These are phyloP conservation scores for Tangachromis dhanisi DNA, from an alignment of 2,113 vertebrate genomes.

Conservation along the genomic window DNA sequence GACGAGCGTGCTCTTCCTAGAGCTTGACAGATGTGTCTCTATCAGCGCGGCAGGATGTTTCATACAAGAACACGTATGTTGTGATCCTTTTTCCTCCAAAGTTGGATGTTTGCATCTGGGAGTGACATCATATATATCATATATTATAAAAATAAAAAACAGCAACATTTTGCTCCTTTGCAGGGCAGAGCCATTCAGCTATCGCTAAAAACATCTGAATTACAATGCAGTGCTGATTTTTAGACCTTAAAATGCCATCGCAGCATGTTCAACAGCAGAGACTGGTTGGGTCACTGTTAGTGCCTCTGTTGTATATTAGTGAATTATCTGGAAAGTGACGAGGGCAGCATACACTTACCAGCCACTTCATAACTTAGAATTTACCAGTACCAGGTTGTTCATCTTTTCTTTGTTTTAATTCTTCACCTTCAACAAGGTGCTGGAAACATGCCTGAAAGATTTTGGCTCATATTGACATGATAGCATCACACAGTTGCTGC, in stretches of 20 bases:
- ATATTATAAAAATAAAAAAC: accelerated
- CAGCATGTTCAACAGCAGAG: not conserved
- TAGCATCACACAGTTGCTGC: not conserved
- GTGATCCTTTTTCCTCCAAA: not conserved
- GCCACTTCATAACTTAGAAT: not conserved
- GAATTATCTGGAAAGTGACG: not conserved
- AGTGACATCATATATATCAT: not conserved
- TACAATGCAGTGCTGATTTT: not conserved
- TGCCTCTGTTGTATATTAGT: not conserved
- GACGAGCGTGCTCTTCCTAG: accelerated
- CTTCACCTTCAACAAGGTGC: not conserved
- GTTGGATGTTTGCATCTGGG: not conserved
- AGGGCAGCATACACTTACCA: not conserved
- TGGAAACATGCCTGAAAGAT: not conserved
- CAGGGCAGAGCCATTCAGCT: not conserved
- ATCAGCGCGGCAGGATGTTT: not conserved
- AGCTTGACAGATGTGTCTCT: not conserved
- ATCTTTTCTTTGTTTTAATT: not conserved
- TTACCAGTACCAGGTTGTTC: not conserved
- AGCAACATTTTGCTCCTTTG: not conserved
- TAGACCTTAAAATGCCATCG: not conserved
- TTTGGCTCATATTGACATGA: not conserved
- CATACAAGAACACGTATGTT: accelerated
- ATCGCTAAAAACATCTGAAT: not conserved
- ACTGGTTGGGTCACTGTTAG: not conserved